Conservation (phyloP, 2,113 vertebrate genomes). For the Calypte anna region DNA sequence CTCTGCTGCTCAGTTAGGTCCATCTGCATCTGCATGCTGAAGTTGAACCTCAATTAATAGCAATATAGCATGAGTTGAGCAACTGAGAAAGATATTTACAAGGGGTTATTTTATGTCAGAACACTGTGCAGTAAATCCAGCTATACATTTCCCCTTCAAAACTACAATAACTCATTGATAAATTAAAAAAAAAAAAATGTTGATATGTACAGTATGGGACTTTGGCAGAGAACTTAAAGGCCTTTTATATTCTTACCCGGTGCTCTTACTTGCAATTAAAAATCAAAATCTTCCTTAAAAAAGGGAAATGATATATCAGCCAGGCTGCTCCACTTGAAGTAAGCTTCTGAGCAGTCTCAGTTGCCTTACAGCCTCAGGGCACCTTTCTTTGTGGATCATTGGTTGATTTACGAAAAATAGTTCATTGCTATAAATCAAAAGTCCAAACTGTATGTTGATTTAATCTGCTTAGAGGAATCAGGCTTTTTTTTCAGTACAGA, state of each 20-base stretch:
- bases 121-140: neutral
- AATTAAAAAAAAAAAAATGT: neutral
- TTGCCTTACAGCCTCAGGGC: slow-evolving; percentile 45
- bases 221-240: neutral
- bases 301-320: slow-evolving; percentile 34
- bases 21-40: neutral
- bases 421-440: slow-evolving; percentile 60
- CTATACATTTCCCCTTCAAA: neutral
- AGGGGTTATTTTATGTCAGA: neutral
- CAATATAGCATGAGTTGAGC: neutral
- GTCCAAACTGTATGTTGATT: slow-evolving; percentile 38
- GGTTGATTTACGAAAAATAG: slow-evolving; percentile 51
- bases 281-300: slow-evolving; percentile 37
- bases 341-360: slow-evolving; percentile 31
- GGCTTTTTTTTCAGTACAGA: neutral
- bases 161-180: slow-evolving; percentile 31
- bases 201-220: neutral
- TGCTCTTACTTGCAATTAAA: slow-evolving; percentile 57
- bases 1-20: neutral
- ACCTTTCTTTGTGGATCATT: slow-evolving; percentile 56
- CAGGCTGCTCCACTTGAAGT: slow-evolving; percentile 47
- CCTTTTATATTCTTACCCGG: neutral
- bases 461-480: slow-evolving; percentile 33
- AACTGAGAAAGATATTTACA: neutral
- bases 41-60: neutral